Base-by-base conservation (phyloP, 2,113 vertebrate genomes). In the Mus spicilegus region DNA sequence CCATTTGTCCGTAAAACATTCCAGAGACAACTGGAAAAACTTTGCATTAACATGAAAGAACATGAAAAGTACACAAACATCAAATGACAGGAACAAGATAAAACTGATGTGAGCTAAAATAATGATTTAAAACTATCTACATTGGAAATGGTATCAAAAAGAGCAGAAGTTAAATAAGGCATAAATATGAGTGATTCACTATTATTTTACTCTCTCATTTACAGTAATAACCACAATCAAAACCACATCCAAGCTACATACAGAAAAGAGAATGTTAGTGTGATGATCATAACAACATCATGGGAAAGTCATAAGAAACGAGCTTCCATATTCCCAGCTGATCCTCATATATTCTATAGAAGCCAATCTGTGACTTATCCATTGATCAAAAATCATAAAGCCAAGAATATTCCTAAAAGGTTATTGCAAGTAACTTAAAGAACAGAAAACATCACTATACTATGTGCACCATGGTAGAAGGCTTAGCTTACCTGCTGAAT, bases 401-500 rank as follows among this genome's bases (percentile, higher is more conserved):
- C 13, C 63, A 93, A 82, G 67, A 4, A 14, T 49, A 96, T 42
- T 87, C 91, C 20, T 70, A 80, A 69, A 81, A 78, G 7, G 2
- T 93, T 67, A 86, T 67, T 51, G 7, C 30, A 92, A 77, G 8
- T 24, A 77, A 49, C 9, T 70, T 80, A 56, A 81, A 46, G 46
- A 95, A 46, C 26, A 51, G 89, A 87, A 49, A 13, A 11, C 13
- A 65, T 61, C 73, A 36, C 17, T 46, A 36, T 7, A 10, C 9
- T 89, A 36, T 17, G 33, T 76, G 69, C 3, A 28, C 11, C 93
- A 11, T 49, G 65, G 63, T 36, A 86, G 16, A 7, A 95, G 87
- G 93, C 56, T 97, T 92, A 89, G 98, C 98, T 99, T 93, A 99
- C 99, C 99, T 99, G 99, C 91, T 99, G 99, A 97, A 99, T 99